Base-by-base conservation (phyloP, 2,888 invertebrate species). In the Melinaea menophilus region DNA sequence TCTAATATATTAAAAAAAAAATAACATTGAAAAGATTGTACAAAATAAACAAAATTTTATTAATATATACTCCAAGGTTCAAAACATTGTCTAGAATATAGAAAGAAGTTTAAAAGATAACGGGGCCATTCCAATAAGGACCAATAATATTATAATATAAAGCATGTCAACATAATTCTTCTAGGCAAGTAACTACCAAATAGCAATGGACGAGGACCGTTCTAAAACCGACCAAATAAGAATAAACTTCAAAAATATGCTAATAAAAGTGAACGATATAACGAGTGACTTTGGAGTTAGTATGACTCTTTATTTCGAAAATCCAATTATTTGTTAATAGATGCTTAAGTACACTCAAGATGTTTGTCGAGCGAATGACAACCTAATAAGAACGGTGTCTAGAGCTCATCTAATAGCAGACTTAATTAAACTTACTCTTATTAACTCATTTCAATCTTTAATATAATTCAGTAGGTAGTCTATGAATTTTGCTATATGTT, bases 321-420 rank as follows among this genome's bases (percentile, higher is more conserved):
- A 76, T 79, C 75, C 78, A 81, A 81, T 81, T 80, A 83, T 79
- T 81, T 76, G 74, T 75, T 75, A 78, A 78, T 80, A 77, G 76
- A 70, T 77, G 76, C 72, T 71, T 71, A 72, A 78, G 75, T 77
- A 74, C 73, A 68, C 67, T 68, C 61, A 58, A 66, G 69, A 64
- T 66, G 67, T 71, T 71, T 68, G 67, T 60, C 56, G 66, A 70
- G 66, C 63, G 64, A 67, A 71, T 67, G 65, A 65, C 64, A 66
- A 62, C 63, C 61, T 67, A 65, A 68, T 66, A 58, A 68, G 61
- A 62, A 59, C 59, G 61, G 55, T 58, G 34, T 65, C 35, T 47
- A 35, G 57, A 47, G 46, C 62, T 64, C 59, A 65, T 64, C 65
- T 64, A 57, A 67, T 61, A 62, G 59, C 56, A 59, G 59, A 61